These are phyloP conservation scores for Orbicella faveolata DNA, from an alignment of 64 coral and sea anemone genomes.

Conservation along the genomic window DNA sequence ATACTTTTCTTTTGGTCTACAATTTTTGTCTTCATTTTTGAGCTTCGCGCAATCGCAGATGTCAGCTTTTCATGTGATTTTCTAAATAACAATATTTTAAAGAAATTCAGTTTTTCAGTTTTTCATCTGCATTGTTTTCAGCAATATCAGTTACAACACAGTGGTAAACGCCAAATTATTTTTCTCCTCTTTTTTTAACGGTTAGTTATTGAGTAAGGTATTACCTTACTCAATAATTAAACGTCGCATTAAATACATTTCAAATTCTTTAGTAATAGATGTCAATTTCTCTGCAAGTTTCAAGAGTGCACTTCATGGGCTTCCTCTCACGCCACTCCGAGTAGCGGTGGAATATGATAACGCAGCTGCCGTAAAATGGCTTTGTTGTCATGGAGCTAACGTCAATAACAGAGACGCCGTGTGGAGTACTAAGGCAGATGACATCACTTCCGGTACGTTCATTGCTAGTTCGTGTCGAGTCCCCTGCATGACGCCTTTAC, in stretches of 20 bases:
- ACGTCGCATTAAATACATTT: background rate
- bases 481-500: constrained; percentile 59
- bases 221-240: too few relatives aligned
- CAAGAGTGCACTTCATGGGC: background rate
- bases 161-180: too few relatives aligned
- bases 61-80: too few relatives aligned
- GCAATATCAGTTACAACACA: too few relatives aligned
- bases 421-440: constrained; percentile 6
- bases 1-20: too few relatives aligned
- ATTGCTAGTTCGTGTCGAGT: constrained; percentile 54
- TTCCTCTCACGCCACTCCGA: background rate
- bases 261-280: background rate
- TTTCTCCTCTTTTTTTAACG: too few relatives aligned
- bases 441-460: constrained; percentile 19
- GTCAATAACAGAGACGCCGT: constrained; percentile 14
- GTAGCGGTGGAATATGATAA: constrained; percentile 6
- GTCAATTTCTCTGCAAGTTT: background rate
- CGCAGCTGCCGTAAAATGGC: background rate
- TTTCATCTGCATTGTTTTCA: too few relatives aligned
- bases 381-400: background rate
- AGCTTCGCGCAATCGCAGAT: too few relatives aligned
- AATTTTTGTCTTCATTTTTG: too few relatives aligned
- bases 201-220: background rate
- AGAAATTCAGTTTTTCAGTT: too few relatives aligned
- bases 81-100: too few relatives aligned